Evolutionary conservation across 92 coral and sea anemone species (phyloP).

Genomic region (Pocillopora meandrina): DNA sequence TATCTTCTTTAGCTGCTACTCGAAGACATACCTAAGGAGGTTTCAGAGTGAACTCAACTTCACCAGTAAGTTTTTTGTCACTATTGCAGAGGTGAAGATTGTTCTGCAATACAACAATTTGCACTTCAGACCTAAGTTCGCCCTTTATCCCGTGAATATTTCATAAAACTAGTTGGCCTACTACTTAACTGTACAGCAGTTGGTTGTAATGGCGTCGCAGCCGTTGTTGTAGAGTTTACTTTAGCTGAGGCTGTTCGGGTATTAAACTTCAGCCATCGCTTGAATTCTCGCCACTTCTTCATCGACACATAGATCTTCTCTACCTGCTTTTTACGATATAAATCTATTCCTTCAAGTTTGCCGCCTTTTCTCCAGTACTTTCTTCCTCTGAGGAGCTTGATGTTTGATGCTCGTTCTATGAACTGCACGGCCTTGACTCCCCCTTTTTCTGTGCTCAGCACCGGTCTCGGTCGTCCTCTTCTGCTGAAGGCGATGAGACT

Average conservation of each 20-base stretch:
- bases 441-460: constrained; percentile 46
- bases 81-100: too few species aligned
- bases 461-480: constrained; percentile 71
- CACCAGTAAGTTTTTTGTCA: too few species aligned
- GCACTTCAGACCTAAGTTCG: neutral
- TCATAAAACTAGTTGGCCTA: constrained; percentile 5
- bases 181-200: neutral
- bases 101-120: neutral
- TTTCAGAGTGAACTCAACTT: too few species aligned
- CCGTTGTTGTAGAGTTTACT: constrained; percentile 6
- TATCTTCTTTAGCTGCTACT: too few species aligned
- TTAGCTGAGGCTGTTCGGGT: constrained; percentile 35
- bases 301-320: constrained; percentile 55
- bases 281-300: constrained; percentile 82
- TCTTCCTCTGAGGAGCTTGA: constrained; percentile 68
- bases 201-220: constrained; percentile 6
- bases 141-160: neutral
- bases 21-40: too few species aligned
- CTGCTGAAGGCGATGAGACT: constrained; percentile 83
- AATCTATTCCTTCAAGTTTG: constrained; percentile 17
- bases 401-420: constrained; percentile 78
- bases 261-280: constrained; percentile 62
- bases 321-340: constrained; percentile 26
- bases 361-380: constrained; percentile 40
- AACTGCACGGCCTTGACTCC: constrained; percentile 83